These are phyloP conservation scores for Chiloscyllium punctatum DNA, from an alignment of 2,797 vertebrate species.

Conservation along the genomic window DNA sequence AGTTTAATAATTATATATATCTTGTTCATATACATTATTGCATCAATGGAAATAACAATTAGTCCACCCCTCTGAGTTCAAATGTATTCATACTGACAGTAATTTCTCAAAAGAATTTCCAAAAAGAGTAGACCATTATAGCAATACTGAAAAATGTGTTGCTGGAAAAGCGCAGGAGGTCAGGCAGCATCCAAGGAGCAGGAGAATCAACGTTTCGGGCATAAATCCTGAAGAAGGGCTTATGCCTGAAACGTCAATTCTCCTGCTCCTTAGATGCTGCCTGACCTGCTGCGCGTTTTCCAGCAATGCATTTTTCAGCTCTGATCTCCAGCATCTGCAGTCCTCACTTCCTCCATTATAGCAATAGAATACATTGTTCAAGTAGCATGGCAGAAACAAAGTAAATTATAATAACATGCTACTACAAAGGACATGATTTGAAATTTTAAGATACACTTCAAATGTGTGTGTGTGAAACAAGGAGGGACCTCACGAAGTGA, in stretches of 20 bases:
- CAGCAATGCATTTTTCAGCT: no score
- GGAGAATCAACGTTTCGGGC: no score
- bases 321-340: no score
- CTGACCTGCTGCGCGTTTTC: no score
- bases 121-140: not conserved
- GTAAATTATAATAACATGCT: not conserved
- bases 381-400: not conserved
- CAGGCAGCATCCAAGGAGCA: no score
- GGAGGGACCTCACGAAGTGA: not conserved
- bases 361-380: not conserved
- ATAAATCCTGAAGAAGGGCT: no score
- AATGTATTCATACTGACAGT: not conserved
- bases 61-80: not conserved
- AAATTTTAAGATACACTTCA: not conserved
- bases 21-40: not conserved
- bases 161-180: no score
- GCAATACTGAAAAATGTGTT: no score
- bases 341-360: no score
- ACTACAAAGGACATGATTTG: not conserved
- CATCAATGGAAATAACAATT: not conserved
- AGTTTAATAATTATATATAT: not conserved
- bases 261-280: no score
- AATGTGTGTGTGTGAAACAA: not conserved
- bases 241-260: no score
- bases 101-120: not conserved